phyloP scores from a whole-genome alignment of 1,140 invertebrate genomes.

The Aphelinus certus region DNA sequence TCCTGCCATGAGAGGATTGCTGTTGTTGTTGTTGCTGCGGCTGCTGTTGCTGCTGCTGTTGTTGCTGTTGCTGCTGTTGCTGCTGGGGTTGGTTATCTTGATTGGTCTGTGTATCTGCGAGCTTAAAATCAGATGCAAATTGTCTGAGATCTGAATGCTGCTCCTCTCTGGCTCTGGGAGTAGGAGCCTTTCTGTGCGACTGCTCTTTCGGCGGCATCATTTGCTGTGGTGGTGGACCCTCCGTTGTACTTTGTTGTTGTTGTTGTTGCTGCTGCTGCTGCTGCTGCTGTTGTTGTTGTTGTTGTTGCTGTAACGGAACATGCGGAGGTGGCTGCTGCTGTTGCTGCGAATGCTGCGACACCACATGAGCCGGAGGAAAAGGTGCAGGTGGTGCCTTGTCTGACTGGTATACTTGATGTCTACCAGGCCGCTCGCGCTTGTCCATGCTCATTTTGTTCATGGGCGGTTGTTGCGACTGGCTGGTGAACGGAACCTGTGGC shows the following conservation, averaged over 20 bases:
- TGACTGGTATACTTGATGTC: constrained; percentile 58
- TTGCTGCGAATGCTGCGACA: constrained; percentile 55
- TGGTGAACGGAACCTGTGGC: constrained; percentile 46
- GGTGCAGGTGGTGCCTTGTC: constrained; percentile 62
- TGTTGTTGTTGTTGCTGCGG: constrained; percentile 50
- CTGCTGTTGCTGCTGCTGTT: constrained; percentile 51
- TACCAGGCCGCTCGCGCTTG: constrained; percentile 60
- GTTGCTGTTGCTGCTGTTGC: constrained; percentile 51
- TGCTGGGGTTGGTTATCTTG: constrained; percentile 55
- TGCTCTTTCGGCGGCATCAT: constrained; percentile 16
- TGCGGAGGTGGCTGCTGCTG: constrained; percentile 49
- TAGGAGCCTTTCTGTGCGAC: constrained; percentile 42
- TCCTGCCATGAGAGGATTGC: constrained; percentile 44
- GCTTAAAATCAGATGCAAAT: constrained; percentile 70
- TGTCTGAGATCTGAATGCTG: constrained; percentile 69
- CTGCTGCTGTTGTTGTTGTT: constrained; percentile 46
- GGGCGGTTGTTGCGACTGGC: constrained; percentile 51
- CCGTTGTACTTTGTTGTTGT: constrained; percentile 40
- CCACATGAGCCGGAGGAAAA: constrained; percentile 56
- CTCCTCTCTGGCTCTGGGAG: constrained; percentile 63
- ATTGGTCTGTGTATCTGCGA: constrained; percentile 57
- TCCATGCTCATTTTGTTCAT: constrained; percentile 58
- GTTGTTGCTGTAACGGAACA: constrained; percentile 53
- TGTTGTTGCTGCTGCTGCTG: constrained; percentile 49
- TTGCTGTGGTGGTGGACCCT: constrained; percentile 13